These are phyloP conservation scores for Amblyornis subalaris DNA, from an alignment of 2,113 vertebrate genomes.

Conservation along the genomic window DNA sequence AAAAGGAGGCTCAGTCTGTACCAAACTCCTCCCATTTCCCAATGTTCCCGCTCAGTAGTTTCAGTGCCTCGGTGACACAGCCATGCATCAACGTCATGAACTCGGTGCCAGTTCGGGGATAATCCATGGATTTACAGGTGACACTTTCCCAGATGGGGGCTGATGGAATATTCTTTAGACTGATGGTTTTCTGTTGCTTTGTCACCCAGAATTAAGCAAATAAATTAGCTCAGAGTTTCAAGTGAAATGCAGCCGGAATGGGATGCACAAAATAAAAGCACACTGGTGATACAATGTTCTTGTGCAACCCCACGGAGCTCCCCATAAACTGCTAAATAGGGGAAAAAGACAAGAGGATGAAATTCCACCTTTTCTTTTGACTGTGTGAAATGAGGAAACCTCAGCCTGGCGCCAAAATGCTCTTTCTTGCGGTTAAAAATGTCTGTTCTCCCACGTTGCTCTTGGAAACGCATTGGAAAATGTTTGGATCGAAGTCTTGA, in stretches of 20 bases:
- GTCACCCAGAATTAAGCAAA: background rate
- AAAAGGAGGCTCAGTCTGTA: background rate
- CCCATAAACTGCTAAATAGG: background rate
- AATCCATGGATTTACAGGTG: conserved; percentile 4
- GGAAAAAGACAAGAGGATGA: fast-evolving
- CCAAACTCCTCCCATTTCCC: background rate
- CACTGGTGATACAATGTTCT: background rate
- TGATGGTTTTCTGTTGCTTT: background rate
- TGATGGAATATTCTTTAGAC: background rate
- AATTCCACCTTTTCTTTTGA: background rate
- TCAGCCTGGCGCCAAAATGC: background rate
- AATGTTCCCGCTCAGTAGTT: background rate
- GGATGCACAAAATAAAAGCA: background rate
- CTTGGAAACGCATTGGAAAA: conserved; percentile 6
- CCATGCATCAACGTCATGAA: background rate
- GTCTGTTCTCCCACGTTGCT: background rate
- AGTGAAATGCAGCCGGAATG: background rate
- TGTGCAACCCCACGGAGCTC: background rate
- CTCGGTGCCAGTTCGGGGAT: background rate
- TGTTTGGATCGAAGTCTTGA: conserved; percentile 46
- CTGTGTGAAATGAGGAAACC: background rate
- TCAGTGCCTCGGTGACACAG: background rate
- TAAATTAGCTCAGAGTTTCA: background rate
- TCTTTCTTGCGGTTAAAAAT: background rate
- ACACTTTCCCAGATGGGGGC: background rate